These are phyloP conservation scores for Teleiodes luculella DNA, from an alignment of 2,888 invertebrate genomes.

Conservation along the genomic window DNA sequence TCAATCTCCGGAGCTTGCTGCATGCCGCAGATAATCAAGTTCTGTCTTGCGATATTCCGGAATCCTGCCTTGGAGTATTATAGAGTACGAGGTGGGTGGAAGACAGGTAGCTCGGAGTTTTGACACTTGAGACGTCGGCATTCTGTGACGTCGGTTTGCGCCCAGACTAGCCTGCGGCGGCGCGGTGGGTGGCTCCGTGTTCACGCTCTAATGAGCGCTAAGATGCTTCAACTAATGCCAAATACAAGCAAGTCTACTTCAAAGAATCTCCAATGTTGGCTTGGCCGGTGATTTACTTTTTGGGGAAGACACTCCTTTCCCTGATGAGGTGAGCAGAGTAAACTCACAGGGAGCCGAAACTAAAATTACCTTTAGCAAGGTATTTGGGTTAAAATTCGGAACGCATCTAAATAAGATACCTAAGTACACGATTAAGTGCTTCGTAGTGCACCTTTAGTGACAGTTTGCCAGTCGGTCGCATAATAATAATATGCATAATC, in stretches of 20 bases:
- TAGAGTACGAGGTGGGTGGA: constrained; percentile 18
- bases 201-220: constrained; percentile 14
- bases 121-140: constrained; percentile 66
- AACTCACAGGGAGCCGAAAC: too few species aligned
- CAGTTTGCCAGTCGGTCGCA: too few species aligned
- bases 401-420: too few species aligned
- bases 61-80: constrained; percentile 44
- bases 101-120: constrained; percentile 50
- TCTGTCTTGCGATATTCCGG: constrained; percentile 14
- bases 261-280: neutral
- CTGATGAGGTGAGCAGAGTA: too few species aligned
- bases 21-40: constrained; percentile 15
- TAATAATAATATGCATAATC: too few species aligned
- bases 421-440: too few species aligned
- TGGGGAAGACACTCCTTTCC: too few species aligned
- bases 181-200: constrained; percentile 18
- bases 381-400: too few species aligned
- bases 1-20: neutral
- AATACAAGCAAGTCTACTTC: neutral
- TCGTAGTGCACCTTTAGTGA: too few species aligned
- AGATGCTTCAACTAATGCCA: neutral
- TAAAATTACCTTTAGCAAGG: too few species aligned
- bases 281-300: neutral
- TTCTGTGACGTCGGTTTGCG: neutral
- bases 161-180: constrained; percentile 22